phyloP scores from a whole-genome alignment of 2,113 vertebrate species.

The cat (Felis catus) region DNA sequence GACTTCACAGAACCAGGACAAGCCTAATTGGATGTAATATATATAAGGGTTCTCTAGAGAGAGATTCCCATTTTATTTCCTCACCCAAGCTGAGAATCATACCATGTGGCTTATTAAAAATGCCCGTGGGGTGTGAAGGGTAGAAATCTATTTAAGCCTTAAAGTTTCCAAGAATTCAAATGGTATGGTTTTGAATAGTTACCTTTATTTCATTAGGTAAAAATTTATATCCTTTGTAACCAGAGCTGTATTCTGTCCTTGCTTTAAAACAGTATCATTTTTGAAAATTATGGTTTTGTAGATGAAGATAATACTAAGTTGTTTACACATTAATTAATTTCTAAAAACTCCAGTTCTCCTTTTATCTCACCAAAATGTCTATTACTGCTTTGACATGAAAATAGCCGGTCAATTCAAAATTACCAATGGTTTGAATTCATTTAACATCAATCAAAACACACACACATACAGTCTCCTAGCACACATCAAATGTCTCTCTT shows the following conservation, averaged over 20 bases:
- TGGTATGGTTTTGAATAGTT: neutral
- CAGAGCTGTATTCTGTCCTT: neutral
- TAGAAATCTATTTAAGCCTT: constrained; percentile 38
- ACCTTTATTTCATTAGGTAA: constrained; percentile 50
- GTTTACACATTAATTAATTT: neutral
- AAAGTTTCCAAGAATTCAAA: constrained; percentile 34
- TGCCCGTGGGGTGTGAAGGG: constrained; percentile 28
- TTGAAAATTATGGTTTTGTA: constrained; percentile 29
- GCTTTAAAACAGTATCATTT: neutral
- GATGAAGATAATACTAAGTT: neutral
- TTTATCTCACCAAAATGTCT: neutral
- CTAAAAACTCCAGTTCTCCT: neutral
- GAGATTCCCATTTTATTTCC: constrained; percentile 68
- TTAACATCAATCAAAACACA: neutral
- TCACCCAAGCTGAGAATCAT: constrained; percentile 55
- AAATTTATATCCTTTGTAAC: neutral
- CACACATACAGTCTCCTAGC: neutral
- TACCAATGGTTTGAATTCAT: neutral
- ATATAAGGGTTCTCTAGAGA: constrained; percentile 43
- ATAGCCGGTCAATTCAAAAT: neutral
- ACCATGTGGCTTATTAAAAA: constrained; percentile 73
- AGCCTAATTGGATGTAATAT: constrained; percentile 55
- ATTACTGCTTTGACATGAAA: neutral
- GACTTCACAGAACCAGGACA: constrained; percentile 38
- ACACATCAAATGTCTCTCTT: neutral